Percentiles rank a stretch among this genome's conserved stretches.
Evolutionary conservation across 2,797 vertebrate species (phyloP).

Genomic region (Eospalax fontanierii): DNA sequence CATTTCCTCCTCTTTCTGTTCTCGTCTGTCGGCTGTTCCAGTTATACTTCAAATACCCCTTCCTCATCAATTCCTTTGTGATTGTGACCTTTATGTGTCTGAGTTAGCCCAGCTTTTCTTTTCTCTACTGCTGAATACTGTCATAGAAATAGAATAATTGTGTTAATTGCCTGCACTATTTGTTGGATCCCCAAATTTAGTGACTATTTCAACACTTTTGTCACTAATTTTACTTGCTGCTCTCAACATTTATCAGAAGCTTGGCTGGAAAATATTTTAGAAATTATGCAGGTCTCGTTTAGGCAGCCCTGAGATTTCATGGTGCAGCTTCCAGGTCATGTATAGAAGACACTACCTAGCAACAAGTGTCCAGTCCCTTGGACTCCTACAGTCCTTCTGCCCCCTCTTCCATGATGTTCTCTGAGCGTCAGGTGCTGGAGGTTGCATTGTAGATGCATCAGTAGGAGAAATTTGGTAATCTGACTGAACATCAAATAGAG

Average conservation of each 20-base stretch:
- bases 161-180: slow-evolving; percentile 33
- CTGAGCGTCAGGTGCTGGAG: too few species aligned
- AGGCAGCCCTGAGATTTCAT: too few species aligned
- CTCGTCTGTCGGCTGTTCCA: neutral
- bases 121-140: neutral
- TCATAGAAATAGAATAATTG: slow-evolving; percentile 55
- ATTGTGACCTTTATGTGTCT: slow-evolving; percentile 48
- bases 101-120: slow-evolving; percentile 20
- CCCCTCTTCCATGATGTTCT: too few species aligned
- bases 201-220: neutral
- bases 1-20: neutral
- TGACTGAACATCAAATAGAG: too few species aligned
- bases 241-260: slow-evolving; percentile 54
- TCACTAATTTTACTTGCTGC: slow-evolving; percentile 18
- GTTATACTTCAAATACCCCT: neutral
- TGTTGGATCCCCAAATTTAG: slow-evolving; percentile 26
- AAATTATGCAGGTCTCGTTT: too few species aligned
- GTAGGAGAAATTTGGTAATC: too few species aligned
- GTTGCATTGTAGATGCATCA: too few species aligned
- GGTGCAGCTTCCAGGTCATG: too few species aligned
- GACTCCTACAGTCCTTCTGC: too few species aligned
- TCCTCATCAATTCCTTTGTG: slow-evolving; percentile 24
- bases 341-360: too few species aligned
- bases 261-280: slow-evolving; percentile 34
- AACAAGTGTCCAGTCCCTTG: too few species aligned